These are phyloP conservation scores for Oreocharis arfaki DNA, from an alignment of 2,113 vertebrate species.

Conservation along the genomic window DNA sequence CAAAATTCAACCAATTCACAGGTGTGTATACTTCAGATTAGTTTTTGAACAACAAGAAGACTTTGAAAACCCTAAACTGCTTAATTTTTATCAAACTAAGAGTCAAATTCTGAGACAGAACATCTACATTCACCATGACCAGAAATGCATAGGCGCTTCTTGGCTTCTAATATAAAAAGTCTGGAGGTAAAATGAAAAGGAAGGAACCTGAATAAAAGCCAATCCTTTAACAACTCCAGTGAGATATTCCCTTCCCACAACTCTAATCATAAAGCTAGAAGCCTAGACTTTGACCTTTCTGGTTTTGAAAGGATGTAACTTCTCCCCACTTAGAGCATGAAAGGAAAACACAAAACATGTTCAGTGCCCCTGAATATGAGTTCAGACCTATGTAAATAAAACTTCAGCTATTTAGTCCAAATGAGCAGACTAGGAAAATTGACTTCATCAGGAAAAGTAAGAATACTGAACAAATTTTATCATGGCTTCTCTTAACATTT, in stretches of 20 bases:
- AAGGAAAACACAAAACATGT: background rate
- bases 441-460: background rate
- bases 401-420: background rate
- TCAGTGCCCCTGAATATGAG: background rate
- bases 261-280: background rate
- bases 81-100: background rate
- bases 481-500: background rate
- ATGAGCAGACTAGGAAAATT: background rate
- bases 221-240: background rate
- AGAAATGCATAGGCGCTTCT: background rate
- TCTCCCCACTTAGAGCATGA: background rate
- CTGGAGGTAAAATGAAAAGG: background rate
- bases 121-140: background rate
- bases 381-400: background rate
- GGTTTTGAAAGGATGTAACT: background rate
- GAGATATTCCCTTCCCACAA: background rate
- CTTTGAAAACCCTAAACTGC: background rate
- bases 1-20: background rate
- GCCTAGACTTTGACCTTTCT: background rate
- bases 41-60: background rate
- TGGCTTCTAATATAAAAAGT: background rate
- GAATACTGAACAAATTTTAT: background rate
- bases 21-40: background rate
- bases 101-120: background rate
- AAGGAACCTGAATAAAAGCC: background rate